Percentiles rank a stretch among this genome's conserved stretches.
Conservation (phyloP, 1,140 invertebrate genomes). For the Sitophilus oryzae region DNA sequence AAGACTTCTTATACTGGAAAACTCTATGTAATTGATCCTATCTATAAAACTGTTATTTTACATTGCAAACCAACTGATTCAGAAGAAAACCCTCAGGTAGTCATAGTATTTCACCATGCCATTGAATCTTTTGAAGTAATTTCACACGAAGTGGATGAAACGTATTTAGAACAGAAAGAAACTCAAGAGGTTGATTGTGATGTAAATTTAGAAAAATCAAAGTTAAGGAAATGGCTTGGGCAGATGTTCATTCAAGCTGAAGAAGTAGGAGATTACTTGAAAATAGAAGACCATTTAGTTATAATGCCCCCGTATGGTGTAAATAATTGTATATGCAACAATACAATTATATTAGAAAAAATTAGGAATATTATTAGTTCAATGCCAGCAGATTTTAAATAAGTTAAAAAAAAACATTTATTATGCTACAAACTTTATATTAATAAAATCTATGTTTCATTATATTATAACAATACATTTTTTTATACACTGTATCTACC, state of each 20-base stretch:
- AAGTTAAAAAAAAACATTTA: neutral
- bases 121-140: constrained; percentile 30
- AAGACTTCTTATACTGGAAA: constrained; percentile 24
- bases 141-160: constrained; percentile 23
- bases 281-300: constrained; percentile 36
- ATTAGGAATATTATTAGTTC: constrained; percentile 35
- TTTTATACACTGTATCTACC: constrained; percentile 25
- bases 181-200: neutral
- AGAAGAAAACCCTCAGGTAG: constrained; percentile 19
- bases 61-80: constrained; percentile 14
- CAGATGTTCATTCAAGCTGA: constrained; percentile 35
- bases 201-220: constrained; percentile 7
- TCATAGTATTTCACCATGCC: constrained; percentile 29
- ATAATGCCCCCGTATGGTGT: constrained; percentile 39
- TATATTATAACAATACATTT: neutral
- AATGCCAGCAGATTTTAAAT: constrained; percentile 34
- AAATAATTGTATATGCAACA: constrained; percentile 37
- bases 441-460: neutral
- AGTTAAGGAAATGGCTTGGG: constrained; percentile 37
- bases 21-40: constrained; percentile 37
- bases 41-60: constrained; percentile 36
- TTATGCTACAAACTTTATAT: constrained; percentile 2
- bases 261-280: constrained; percentile 34
- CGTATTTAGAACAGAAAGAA: constrained; percentile 12
- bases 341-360: constrained; percentile 38